Conservation (phyloP, 2,797 vertebrate genomes). For the Myotis findleyi region DNA sequence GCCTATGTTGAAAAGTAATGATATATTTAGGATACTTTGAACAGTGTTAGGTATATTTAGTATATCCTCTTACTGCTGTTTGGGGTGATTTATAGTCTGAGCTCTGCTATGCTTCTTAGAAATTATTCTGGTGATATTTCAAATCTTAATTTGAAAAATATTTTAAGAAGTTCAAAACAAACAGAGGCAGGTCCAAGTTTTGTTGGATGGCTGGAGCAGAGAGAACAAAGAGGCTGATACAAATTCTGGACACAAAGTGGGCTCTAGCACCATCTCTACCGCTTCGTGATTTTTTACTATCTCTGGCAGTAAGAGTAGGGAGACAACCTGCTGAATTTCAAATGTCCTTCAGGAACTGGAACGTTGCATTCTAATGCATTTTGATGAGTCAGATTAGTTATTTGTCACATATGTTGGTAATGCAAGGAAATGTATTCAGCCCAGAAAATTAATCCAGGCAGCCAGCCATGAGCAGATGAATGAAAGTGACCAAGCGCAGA, state of each 20-base stretch:
- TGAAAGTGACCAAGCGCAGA: conserved; percentile 85
- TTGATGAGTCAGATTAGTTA: conserved; percentile 87
- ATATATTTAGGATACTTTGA: conserved; percentile 68
- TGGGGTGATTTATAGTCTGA: conserved; percentile 65
- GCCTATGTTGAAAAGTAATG: conserved; percentile 44
- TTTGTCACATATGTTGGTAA: conserved; percentile 88
- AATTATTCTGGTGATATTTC: conserved; percentile 70
- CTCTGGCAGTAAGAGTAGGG: conserved; percentile 71
- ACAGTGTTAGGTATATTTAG: conserved; percentile 68
- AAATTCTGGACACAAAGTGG: conserved; percentile 60
- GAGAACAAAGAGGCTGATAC: conserved; percentile 15
- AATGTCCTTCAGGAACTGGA: conserved; percentile 85
- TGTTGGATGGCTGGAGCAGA: conserved; percentile 67
- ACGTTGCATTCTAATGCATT: conserved; percentile 84
- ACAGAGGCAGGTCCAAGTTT: conserved; percentile 73
- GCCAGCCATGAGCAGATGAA: conserved; percentile 85
- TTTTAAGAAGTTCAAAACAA: conserved; percentile 72
- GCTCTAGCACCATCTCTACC: not conserved
- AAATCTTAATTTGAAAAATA: conserved; percentile 77
- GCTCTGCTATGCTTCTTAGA: conserved; percentile 66
- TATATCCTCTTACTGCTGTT: conserved; percentile 68
- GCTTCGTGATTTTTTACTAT: conserved; percentile 70
- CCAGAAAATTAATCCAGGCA: conserved; percentile 86
- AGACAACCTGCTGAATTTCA: conserved; percentile 84
- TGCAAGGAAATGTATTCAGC: conserved; percentile 84